Base-by-base conservation (phyloP, 2,888 invertebrate species). In the Cactoblastis cactorum region DNA sequence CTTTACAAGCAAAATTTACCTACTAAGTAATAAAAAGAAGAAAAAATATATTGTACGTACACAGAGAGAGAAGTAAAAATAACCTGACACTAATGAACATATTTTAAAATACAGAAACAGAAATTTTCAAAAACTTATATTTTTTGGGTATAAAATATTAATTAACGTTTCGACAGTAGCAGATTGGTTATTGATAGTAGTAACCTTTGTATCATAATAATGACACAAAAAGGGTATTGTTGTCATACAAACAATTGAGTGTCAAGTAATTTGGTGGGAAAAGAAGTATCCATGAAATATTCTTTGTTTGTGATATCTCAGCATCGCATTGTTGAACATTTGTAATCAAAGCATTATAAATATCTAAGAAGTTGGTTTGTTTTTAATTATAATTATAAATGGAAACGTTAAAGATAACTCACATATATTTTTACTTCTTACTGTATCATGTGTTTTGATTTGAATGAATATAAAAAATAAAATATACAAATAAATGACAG, bases 121-220 rank as follows among this genome's bases (percentile, higher is more conserved):
- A n/a, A n/a, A n/a, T n/a, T n/a, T n/a, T 22, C 12, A 12, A 22
- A 14, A 1, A 39, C n/a, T 22, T 5, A 22, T 6, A 12, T 1
- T 38, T 3, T 18, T 38, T 9, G 6, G 8, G 18, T 18, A n/a
- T 18, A 38, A 38, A 35, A 3, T 18, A 18, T 1, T 1, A 24
- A 22, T 35, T 35, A 50, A 43, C 50, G 11, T 32, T 43, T 43
- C 17, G 28, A 32, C 43, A 43, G 43, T 43, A 43, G 28, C 17
- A 43, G 28, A 5, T 28, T 43, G 32, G 28, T 9, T 43, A 43
- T 43, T 43, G 43, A 32, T 43, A 28, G 24, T 15, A 43, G 28
- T 43, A 11, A 12, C 17, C 33, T 51, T 45, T 50, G 45, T 45
- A 33, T n/a, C n/a, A 45, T 50, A 15, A 33, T 43, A 43, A 15